Evolutionary conservation across 2,797 vertebrate species (phyloP).

Genomic region (Pseudotriccus pelzelni): DNA sequence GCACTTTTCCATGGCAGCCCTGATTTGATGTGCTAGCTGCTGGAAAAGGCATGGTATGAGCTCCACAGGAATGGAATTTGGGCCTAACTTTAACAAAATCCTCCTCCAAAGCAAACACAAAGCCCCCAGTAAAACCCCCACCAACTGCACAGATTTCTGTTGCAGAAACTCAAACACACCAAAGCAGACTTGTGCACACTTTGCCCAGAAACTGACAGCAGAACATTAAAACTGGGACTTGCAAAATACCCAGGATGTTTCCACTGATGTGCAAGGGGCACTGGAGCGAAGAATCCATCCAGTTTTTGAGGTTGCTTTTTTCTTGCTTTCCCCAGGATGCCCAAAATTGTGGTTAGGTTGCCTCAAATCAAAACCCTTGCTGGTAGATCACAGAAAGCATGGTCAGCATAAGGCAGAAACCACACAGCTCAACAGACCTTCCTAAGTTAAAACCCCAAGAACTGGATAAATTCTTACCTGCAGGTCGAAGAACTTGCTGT

Average conservation of each 20-base stretch:
- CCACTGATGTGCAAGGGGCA: rapidly evolving
- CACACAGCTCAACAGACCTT: neutral
- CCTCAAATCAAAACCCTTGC: neutral
- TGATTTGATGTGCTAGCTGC: neutral
- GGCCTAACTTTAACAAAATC: neutral
- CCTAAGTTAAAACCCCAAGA: neutral
- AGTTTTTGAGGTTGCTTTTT: neutral
- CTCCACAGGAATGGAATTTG: neutral
- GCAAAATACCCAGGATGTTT: neutral
- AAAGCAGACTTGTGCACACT: rapidly evolving
- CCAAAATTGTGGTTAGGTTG: neutral
- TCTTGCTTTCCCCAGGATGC: neutral
- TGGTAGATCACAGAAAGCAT: neutral
- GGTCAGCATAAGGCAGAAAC: neutral
- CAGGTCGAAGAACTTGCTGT: conserved; percentile 99
- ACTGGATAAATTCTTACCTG: conserved; percentile 81
- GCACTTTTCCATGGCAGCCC: neutral
- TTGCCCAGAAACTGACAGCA: neutral
- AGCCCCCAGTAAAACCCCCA: neutral
- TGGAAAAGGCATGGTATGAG: neutral
- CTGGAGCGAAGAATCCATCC: neutral
- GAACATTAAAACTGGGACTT: neutral
- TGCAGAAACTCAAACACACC: neutral
- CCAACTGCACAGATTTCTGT: neutral
- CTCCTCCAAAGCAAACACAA: neutral